Base-by-base conservation (phyloP, 2,113 vertebrate genomes). In the Odocoileus virginianus region DNA sequence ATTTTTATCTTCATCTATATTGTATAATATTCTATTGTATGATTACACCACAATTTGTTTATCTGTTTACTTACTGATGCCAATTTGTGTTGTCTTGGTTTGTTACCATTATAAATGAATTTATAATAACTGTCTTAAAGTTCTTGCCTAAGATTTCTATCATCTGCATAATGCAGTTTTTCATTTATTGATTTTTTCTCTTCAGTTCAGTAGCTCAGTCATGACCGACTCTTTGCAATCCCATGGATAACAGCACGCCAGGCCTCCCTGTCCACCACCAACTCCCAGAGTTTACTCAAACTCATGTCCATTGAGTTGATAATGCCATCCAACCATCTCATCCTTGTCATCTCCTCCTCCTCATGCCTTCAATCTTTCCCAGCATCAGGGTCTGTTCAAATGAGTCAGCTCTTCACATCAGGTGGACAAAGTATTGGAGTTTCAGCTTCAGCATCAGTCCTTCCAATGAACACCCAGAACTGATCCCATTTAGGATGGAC, bases 41-140 rank as follows among this genome's bases (percentile, higher is more conserved):
- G 17, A 96, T 23, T 87, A 43, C 3, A 40, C 28, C 14, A 64
- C 36, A 88, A 5, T 71, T 21, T 90, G 23, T 55, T 45, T 89
- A 57, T 28, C 28, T 25, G 15, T 61, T 85, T 76, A 78, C n/a
- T 10, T 58, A 11, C 25, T 43, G 28, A 36, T 23, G n/a, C 28
- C 36, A 25, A 54, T 67, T 54, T n/a, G 14, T 19, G 10, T 76
- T 87, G 21, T 61, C 54, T 93, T 25, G 74, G 1, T 81, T 87
- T 94, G 17, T 67, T 82, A 21, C 55, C 84, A 14, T 67, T 88
- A 9, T n/a, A 79, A 97, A n/a, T 91, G 23, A 87, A 79, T 54
- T 58, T 52, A 25, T n/a, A 55, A 21, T 58, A 85, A n/a, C 3
- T 91, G 58, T 74, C 54, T 78, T 74, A 71, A 74, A 40, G 8